Conservation (phyloP, 1,140 invertebrate species). For the Mycetomoellerius zeteki region DNA sequence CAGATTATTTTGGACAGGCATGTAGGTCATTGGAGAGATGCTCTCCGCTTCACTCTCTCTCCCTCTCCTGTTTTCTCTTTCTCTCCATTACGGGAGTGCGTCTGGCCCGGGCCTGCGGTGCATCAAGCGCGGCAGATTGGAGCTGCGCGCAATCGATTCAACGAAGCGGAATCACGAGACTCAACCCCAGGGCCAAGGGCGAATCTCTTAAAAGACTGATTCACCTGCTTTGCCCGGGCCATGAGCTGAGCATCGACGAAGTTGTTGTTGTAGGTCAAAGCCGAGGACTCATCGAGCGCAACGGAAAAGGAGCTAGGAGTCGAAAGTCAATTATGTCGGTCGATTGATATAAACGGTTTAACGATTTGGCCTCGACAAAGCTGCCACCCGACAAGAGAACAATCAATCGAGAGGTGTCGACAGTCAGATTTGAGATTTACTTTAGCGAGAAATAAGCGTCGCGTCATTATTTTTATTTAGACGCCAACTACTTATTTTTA, state of each 20-base stretch:
- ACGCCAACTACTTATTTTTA: background rate
- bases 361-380: conserved; percentile 65
- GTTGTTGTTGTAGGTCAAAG: conserved; percentile 67
- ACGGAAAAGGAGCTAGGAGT: conserved; percentile 69
- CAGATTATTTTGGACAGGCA: conserved; percentile 77
- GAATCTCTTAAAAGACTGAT: conserved; percentile 81
- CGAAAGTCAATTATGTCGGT: conserved; percentile 69
- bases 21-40: conserved; percentile 71
- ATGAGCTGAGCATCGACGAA: conserved; percentile 32
- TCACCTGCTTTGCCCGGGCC: conserved; percentile 78
- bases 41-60: conserved; percentile 5
- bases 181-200: conserved; percentile 80
- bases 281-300: conserved; percentile 60
- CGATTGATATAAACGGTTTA: conserved; percentile 76
- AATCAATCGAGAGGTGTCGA: conserved; percentile 31
- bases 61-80: background rate
- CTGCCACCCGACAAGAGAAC: conserved; percentile 2
- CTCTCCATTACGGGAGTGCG: conserved; percentile 49
- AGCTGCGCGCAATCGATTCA: conserved; percentile 82
- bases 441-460: background rate
- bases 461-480: background rate
- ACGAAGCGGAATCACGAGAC: conserved; percentile 78
- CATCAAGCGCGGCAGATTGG: conserved; percentile 77
- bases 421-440: conserved; percentile 6
- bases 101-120: conserved; percentile 62